Percentiles rank a stretch among this genome's conserved stretches.
Evolutionary conservation across 2,113 vertebrate species (phyloP).

Genomic region (Lagenorhynchus albirostris): DNA sequence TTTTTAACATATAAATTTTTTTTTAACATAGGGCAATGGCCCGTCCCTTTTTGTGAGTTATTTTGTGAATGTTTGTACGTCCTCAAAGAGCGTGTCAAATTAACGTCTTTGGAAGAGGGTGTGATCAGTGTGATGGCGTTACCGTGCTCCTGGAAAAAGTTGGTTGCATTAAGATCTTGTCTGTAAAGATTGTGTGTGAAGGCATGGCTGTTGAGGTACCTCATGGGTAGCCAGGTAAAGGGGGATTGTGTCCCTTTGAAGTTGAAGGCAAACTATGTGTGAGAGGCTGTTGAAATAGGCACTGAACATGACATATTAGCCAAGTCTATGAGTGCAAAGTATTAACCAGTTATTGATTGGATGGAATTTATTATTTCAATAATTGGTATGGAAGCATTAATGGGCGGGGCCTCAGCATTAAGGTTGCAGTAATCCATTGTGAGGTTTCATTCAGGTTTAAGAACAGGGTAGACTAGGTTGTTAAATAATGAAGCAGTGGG

Average conservation of each 20-base stretch:
- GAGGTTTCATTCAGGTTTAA: constrained; percentile 1
- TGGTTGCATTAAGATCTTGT: background rate
- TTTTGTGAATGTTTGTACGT: background rate
- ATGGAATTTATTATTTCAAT: background rate
- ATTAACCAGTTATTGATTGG: background rate
- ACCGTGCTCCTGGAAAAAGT: background rate
- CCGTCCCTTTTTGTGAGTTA: background rate
- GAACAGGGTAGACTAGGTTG: background rate
- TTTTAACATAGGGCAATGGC: background rate
- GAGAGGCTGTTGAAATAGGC: background rate
- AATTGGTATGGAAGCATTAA: background rate
- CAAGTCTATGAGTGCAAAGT: background rate
- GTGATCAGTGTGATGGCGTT: background rate
- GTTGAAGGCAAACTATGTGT: background rate
- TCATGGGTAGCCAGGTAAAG: background rate
- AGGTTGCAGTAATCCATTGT: background rate
- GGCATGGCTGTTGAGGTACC: background rate
- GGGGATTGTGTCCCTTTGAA: background rate
- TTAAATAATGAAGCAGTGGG: background rate
- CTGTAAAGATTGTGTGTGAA: background rate
- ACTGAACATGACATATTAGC: background rate
- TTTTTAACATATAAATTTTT: background rate
- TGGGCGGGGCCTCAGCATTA: background rate
- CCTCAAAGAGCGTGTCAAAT: background rate
- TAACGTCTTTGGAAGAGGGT: background rate